Conservation (phyloP, 2,113 vertebrate genomes). For the Cyphomyrus discorhynchus region DNA sequence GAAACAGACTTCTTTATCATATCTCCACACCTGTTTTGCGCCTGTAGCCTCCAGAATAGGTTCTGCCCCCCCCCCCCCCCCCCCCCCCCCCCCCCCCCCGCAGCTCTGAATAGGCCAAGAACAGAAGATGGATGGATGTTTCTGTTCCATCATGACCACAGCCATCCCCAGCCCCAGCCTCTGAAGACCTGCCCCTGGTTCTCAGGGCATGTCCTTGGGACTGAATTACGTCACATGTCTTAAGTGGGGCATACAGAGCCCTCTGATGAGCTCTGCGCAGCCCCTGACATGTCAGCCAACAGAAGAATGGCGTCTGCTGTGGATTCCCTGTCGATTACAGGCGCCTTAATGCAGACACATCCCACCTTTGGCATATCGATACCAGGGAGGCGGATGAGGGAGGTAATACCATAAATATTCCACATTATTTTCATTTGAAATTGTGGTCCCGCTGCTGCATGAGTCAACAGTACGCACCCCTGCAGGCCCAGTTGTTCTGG, state of each 20-base stretch:
- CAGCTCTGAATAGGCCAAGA: neutral
- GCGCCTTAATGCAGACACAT: neutral
- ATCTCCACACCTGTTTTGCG: neutral
- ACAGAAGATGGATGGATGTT: neutral
- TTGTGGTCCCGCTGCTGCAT: neutral
- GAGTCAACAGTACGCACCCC: neutral
- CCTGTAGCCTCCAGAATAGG: neutral
- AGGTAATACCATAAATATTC: neutral
- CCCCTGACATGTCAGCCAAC: neutral
- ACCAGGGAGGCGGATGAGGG: neutral
- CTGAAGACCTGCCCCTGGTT: neutral
- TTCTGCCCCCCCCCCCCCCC: neutral
- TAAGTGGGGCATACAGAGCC: neutral
- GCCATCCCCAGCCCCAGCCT: neutral
- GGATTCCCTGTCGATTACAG: neutral
- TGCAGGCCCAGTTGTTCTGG: neutral
- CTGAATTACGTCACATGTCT: neutral
- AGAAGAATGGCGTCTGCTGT: neutral
- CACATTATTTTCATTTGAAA: neutral
- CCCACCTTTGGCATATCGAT: neutral
- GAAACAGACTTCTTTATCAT: no score
- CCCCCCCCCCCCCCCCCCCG: no score
- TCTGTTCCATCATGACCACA: neutral
- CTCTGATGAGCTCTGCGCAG: neutral
- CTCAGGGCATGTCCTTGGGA: neutral